Conservation (phyloP, 2,797 vertebrate species). For the Typhlichthys eigenmanni region DNA sequence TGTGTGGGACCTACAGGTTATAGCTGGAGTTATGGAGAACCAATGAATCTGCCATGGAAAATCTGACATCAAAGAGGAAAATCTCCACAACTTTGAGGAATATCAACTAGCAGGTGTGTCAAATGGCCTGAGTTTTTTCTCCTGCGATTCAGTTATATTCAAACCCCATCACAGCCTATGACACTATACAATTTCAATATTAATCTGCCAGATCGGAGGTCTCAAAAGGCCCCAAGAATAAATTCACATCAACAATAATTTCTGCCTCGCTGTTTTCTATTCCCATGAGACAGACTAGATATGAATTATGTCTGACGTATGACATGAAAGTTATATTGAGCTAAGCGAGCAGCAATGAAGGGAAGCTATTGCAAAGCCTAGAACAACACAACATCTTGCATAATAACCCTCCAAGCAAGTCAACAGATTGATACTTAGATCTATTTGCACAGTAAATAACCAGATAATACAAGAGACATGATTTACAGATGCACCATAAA, state of each 20-base stretch:
- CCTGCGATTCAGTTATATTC: not conserved
- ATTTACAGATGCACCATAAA: conserved; percentile 54
- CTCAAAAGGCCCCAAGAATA: too few species aligned
- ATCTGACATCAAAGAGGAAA: conserved; percentile 56
- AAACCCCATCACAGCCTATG: too few species aligned
- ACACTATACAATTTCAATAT: too few species aligned
- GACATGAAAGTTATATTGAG: conserved; percentile 5
- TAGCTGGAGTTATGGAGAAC: conserved; percentile 62
- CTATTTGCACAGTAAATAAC: conserved; percentile 40
- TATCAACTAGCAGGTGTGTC: conserved; percentile 35
- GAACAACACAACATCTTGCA: conserved; percentile 2
- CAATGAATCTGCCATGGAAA: conserved; percentile 47
- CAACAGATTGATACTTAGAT: conserved; percentile 20
- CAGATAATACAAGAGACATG: conserved; percentile 24
- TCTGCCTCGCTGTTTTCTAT: conserved; percentile 1
- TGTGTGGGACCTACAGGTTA: conserved; percentile 17
- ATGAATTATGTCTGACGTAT: conserved; percentile 20
- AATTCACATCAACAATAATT: not conserved
- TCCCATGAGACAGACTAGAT: not conserved
- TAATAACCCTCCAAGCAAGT: conserved; percentile 26
- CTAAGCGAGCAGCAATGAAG: not conserved
- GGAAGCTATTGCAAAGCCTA: conserved; percentile 8
- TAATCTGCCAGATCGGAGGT: too few species aligned
- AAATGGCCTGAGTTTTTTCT: conserved; percentile 3
- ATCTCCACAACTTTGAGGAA: conserved; percentile 43